Percentiles rank a stretch among this genome's conserved stretches.
Conservation (phyloP, 2,113 vertebrate species). For the Collichthys lucidus region DNA sequence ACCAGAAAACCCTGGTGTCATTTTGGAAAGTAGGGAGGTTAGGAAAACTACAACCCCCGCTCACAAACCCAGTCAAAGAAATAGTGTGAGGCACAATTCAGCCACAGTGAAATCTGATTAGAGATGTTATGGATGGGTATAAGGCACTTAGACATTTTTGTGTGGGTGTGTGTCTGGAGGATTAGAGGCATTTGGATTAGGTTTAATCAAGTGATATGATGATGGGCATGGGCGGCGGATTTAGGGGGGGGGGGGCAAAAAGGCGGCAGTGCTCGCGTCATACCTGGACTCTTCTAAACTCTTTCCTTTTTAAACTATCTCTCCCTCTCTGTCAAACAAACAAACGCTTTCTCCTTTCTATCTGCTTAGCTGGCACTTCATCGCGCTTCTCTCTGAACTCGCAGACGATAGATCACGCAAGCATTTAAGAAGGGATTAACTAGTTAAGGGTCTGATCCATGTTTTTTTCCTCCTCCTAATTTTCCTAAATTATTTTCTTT, state of each 20-base stretch:
- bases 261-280: conserved; percentile 20
- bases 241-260: conserved; percentile 56
- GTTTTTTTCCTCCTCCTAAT: conserved; percentile 48
- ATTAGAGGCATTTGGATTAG: conserved; percentile 73
- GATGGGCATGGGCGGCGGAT: conserved; percentile 47
- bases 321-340: conserved; percentile 44
- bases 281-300: conserved; percentile 50
- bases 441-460: conserved; percentile 69
- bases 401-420: conserved; percentile 75
- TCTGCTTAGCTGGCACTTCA: conserved; percentile 57
- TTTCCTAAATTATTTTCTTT: conserved; percentile 64
- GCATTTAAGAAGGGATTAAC: conserved; percentile 78
- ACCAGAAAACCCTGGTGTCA: conserved; percentile 3
- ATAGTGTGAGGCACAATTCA: conserved; percentile 3
- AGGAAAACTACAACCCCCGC: conserved; percentile 15
- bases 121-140: conserved; percentile 39
- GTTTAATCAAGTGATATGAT: conserved; percentile 74
- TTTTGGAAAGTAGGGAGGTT: conserved; percentile 8
- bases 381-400: conserved; percentile 57
- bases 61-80: conserved; percentile 1
- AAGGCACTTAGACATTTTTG: conserved; percentile 37
- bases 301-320: conserved; percentile 18
- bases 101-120: conserved; percentile 43
- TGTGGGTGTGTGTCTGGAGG: conserved; percentile 44
- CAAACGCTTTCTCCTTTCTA: conserved; percentile 51